A percentile compares a stretch with the other conserved stretches of the same genome.
phyloP scores from a whole-genome alignment of 2,888 invertebrate species.

The Tetramorium bicarinatum region DNA sequence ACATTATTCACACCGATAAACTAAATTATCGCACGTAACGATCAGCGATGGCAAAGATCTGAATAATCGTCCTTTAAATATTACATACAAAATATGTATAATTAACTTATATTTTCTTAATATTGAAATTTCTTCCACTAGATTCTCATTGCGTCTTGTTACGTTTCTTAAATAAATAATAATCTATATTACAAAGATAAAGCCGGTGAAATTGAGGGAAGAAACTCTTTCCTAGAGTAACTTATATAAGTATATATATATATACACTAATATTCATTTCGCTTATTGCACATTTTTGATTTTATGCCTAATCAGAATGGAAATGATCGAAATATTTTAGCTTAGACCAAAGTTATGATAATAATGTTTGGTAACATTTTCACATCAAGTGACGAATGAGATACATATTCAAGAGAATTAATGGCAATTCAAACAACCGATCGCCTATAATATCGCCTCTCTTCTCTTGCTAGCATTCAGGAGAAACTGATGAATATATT shows the following conservation, averaged over 20 bases:
- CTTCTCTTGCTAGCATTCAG: not conserved
- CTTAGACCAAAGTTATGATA: not conserved
- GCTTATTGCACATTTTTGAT: not conserved
- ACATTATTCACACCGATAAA: conserved; percentile 25
- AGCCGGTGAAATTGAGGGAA: too few relatives aligned
- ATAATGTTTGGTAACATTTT: not conserved
- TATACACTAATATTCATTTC: not conserved
- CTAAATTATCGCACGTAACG: conserved; percentile 7
- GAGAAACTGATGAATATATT: not conserved
- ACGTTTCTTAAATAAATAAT: too few relatives aligned
- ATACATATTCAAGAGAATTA: not conserved
- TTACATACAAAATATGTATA: not conserved
- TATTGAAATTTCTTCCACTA: not conserved
- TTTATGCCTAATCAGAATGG: not conserved
- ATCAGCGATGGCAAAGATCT: not conserved
- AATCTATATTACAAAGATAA: too few relatives aligned
- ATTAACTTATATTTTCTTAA: not conserved
- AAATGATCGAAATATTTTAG: not conserved
- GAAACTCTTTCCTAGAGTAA: too few relatives aligned
- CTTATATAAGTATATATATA: not conserved
- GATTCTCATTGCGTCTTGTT: too few relatives aligned
- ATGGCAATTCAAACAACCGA: not conserved
- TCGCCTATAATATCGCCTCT: not conserved
- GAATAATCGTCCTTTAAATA: not conserved
- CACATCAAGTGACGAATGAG: not conserved